Percentiles rank a stretch among this genome's conserved stretches.
Evolutionary conservation across 2,888 invertebrate genomes (phyloP).

Genomic region (Gnatocerus cornutus): DNA sequence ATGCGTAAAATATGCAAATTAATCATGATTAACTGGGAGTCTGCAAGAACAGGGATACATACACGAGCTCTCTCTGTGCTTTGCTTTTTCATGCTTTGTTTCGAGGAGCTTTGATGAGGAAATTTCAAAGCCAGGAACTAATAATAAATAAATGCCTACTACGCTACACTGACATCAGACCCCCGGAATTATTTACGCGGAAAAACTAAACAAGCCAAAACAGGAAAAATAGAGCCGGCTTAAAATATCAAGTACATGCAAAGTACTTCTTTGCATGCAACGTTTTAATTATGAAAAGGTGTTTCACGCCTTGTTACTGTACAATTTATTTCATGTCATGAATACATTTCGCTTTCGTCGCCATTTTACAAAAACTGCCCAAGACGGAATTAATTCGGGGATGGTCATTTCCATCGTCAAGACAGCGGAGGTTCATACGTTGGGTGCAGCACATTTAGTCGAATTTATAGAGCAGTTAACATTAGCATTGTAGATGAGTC

Average conservation of each 20-base stretch:
- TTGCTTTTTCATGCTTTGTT: conserved; percentile 43
- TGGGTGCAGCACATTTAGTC: conserved; percentile 58
- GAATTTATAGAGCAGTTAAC: conserved; percentile 65
- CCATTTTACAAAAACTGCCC: conserved; percentile 25
- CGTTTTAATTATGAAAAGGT: conserved; percentile 46
- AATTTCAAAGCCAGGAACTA: conserved; percentile 36
- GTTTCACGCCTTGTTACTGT: conserved; percentile 46
- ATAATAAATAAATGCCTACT: conserved; percentile 32
- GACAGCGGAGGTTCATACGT: conserved; percentile 58
- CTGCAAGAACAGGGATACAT: conserved; percentile 45
- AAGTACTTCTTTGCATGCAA: conserved; percentile 42
- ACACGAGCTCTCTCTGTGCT: conserved; percentile 23
- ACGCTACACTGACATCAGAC: no score
- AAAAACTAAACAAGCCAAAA: conserved; percentile 10
- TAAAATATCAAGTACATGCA: conserved; percentile 30
- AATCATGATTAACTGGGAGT: conserved; percentile 53
- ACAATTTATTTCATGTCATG: conserved; percentile 40
- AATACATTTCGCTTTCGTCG: conserved; percentile 30
- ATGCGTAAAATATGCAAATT: conserved; percentile 54
- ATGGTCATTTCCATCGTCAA: conserved; percentile 57
- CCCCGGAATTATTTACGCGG: conserved; percentile 31
- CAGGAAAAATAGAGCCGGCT: conserved; percentile 18
- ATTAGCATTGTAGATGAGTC: conserved; percentile 66
- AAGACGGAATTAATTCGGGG: conserved; percentile 54
- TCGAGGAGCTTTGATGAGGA: conserved; percentile 28